phyloP scores from a whole-genome alignment of 2,113 vertebrate genomes.

The Tachuris rubrigastra region DNA sequence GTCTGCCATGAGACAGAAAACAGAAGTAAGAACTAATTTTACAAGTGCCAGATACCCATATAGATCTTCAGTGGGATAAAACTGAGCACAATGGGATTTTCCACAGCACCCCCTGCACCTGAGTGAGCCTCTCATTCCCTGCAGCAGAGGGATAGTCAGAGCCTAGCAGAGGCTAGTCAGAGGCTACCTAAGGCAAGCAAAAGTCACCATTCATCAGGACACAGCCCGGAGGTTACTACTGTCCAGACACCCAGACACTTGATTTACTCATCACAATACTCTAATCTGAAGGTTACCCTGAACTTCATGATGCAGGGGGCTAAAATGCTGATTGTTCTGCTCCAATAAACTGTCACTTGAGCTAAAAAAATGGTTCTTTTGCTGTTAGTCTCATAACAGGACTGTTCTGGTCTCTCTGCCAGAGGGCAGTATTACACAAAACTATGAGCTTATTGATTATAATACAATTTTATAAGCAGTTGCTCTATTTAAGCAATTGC shows the following conservation, averaged over 20 bases:
- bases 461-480: background rate
- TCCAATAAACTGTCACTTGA: background rate
- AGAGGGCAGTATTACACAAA: conserved; percentile 50
- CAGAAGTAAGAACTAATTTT: background rate
- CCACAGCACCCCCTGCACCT: background rate
- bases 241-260: background rate
- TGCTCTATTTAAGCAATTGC: conserved; percentile 10
- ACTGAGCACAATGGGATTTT: background rate
- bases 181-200: background rate
- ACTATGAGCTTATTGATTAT: background rate
- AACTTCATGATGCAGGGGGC: background rate
- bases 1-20: background rate
- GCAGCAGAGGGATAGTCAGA: background rate
- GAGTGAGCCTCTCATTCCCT: background rate
- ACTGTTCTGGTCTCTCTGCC: background rate
- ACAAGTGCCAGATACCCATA: background rate
- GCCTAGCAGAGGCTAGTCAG: background rate
- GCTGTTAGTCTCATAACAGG: background rate
- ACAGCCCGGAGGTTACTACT: background rate
- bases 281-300: background rate
- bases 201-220: background rate
- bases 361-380: background rate
- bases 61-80: background rate
- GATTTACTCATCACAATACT: background rate
- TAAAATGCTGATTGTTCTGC: background rate